Evolutionary conservation across 2,888 invertebrate genomes (phyloP), one percentile per base, ranked within the genome.

Genomic region (Diarsia rubi): DNA sequence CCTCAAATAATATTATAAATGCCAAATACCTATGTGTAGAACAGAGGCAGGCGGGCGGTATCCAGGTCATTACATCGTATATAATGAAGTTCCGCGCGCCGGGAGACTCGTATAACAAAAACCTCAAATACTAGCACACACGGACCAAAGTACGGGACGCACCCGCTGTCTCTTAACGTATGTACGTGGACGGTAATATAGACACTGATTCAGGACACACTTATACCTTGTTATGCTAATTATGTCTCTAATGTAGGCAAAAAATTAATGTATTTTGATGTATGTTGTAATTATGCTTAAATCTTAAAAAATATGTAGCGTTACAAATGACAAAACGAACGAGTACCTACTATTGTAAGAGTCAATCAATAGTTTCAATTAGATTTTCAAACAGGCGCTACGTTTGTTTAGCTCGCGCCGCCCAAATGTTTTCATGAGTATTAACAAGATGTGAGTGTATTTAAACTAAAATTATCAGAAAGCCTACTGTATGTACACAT

Each of bases 391-490:
- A 27, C 14, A 45, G 14, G 21, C 24, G 24, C 42, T 21, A 52
- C 49, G 44, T n/a, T n/a, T 65, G 52, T 42, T 37, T n/a, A 14
- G 4, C 24, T 31, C 24, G 31, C 62, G 21, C 42, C 60, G 16
- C 52, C 44, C 47, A 60, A 31, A 78, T 74, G 78, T 79, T 70
- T 57, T 59, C 69, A 31, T 59, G 45, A 67, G 57, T 59, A 57
- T 62, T 63, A 67, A 42, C 67, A 64, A 74, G 54, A 79, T 69
- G 65, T 49, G 75, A 68, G 75, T 65, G 27, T 75, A 79, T 75
- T 72, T 63, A 62, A 80, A 80, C 71, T 75, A 80, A 75, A 59
- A 66, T 66, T 69, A 69, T 71, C 68, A 69, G 73, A 69, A 69
- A 70, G 79, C 79, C 73, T 42, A 44, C 42, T 62, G 49, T 66